Base-by-base conservation (phyloP, 2,888 invertebrate genomes). In the Hirtodrosophila trivittata region DNA sequence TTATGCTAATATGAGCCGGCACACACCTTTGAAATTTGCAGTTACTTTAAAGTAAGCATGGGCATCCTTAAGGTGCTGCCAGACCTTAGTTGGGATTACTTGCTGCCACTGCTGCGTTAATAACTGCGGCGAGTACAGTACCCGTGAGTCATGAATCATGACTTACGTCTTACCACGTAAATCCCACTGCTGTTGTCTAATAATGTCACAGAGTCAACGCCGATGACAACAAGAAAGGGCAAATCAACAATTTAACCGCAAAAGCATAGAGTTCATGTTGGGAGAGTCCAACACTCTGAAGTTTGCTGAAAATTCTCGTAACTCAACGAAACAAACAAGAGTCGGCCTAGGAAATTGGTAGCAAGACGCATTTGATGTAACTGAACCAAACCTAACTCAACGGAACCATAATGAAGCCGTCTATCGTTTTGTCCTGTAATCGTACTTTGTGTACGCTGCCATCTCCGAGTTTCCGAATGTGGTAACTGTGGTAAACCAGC, bases 71-170 rank as follows among this genome's bases (percentile, higher is more conserved):
- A 59, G 60, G 35, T 39, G 32, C 38, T 16, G 16, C 38, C 52
- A 37, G 33, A 13, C 32, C n/a, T 25, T 39, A 41, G 14, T 38
- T 32, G 6, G 32, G 26, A 42, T 12, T 9, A 12, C 5, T 6
- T 26, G 28, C 37, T 45, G 51, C 43, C 59, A 47, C 60, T 57
- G 66, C 66, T 66, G 70, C 81, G 81, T 87, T 87, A 82, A 82
- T 82, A 87, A 82, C 87, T 81, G 75, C 72, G 78, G 86, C 66
- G 54, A 76, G 84, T 76, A 49, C 64, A 58, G 52, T 55, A 63
- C 75, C 70, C 80, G 73, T 83, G 86, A 85, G 63, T 77, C 77
- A 77, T 81, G 78, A 80, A 71, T 82, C 82, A 85, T 87, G 86
- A 82, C 78, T 85, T 82, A 78, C 87, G 72, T 67, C 58, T 80